Evolutionary conservation across 2,113 vertebrate species (phyloP), one percentile per base, ranked within the genome.

Genomic region (Odocoileus virginianus): DNA sequence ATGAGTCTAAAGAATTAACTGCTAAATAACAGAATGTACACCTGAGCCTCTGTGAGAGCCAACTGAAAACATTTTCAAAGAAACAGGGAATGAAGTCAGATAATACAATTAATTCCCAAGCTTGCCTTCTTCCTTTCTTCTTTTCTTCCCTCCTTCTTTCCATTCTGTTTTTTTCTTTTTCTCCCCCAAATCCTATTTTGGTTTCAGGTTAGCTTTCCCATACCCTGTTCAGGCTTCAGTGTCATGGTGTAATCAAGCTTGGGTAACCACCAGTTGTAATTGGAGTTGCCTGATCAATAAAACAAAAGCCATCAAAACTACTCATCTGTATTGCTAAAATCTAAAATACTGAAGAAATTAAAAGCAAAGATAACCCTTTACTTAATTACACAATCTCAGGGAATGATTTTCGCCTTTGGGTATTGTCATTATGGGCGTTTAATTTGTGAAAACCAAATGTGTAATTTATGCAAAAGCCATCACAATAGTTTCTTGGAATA

Each of bases 181-280:
- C n/a, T 19, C 25, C 11, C 1, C 79, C 64, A 58, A 91, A 61
- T 40, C 15, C 16, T 81, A 14, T 45, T 85, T 95, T 87, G 76
- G 43, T 67, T 91, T 93, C 86, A 88, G 58, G 28, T 71, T 87
- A n/a, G 30, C 17, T 60, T 98, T 89, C 61, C 84, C 33, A 50
- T 47, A 71, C 2, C 93, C 50, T 55, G 7, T 54, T 93, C 6
- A 60, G 91, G 85, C 14, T 92, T 85, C 25, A 45, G 19, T 89
- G 76, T 78, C 23, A 40, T 40, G 12, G 33, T 52, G 8, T 57
- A 79, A 82, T 89, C 40, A 33, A 30, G 28, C 33, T 78, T 91
- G 61, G 74, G 92, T 71, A 85, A 28, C 28, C 11, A n/a, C 47
- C n/a, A 6, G 40, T 47, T 81, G 13, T 52, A 52, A 71, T 61